Percentiles rank a stretch among this genome's conserved stretches.
These are phyloP conservation scores for Cecidostiba fungosa DNA, from an alignment of 2,888 invertebrate species.

Conservation along the genomic window DNA sequence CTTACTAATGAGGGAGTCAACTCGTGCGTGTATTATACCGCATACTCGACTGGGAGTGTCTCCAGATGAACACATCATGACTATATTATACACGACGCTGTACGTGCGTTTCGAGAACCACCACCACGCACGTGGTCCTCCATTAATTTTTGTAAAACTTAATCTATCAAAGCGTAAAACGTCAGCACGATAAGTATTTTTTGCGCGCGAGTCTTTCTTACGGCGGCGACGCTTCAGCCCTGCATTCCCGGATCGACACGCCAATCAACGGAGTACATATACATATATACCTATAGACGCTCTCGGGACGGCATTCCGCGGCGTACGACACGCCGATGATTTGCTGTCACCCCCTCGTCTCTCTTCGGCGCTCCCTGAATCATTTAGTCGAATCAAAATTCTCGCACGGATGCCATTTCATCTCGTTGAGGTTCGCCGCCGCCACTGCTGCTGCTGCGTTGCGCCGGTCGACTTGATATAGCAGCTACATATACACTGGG, in stretches of 20 bases:
- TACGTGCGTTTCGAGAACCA: conserved; percentile 46
- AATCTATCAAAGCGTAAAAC: conserved; percentile 12
- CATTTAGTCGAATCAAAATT: conserved; percentile 64
- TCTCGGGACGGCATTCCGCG: conserved; percentile 46
- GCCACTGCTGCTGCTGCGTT: not conserved
- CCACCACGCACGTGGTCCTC: not conserved
- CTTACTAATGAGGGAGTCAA: conserved; percentile 35
- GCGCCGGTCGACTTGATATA: conserved; percentile 1
- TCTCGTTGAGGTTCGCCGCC: conserved; percentile 20
- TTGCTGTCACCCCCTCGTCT: conserved; percentile 64
- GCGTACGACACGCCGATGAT: conserved; percentile 63
- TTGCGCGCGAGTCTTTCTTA: conserved; percentile 35
- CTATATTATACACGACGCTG: conserved; percentile 3
- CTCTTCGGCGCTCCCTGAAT: conserved; percentile 30
- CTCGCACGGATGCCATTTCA: conserved; percentile 63
- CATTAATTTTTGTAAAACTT: conserved; percentile 5
- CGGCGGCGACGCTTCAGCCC: conserved; percentile 42
- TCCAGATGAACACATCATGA: not conserved
- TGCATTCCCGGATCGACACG: conserved; percentile 70
- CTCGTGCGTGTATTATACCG: not conserved
- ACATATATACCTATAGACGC: conserved; percentile 64
- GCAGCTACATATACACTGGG: not conserved
- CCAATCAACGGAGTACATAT: conserved; percentile 66
- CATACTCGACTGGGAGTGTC: not conserved
- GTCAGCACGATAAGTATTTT: conserved; percentile 22